phyloP scores from a whole-genome alignment of 2,888 invertebrate species.

The Morpho deidamia region DNA sequence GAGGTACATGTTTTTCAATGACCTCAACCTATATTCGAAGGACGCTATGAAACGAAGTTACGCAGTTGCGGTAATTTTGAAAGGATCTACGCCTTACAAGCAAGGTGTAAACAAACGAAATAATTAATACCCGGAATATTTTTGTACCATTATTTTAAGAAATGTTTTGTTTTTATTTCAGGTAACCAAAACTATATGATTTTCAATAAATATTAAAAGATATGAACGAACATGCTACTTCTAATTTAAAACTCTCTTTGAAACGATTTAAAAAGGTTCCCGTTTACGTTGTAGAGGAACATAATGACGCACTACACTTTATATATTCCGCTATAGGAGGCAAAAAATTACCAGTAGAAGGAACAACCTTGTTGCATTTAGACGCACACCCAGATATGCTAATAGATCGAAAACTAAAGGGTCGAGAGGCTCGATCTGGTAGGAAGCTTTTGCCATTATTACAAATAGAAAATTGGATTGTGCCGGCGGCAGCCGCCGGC shows the following conservation, averaged over 20 bases:
- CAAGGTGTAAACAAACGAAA: too few species aligned
- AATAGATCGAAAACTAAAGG: constrained; percentile 86
- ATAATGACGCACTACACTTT: constrained; percentile 87
- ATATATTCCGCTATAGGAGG: constrained; percentile 89
- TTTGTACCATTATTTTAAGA: neutral
- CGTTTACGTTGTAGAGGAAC: constrained; percentile 87
- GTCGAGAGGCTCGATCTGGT: constrained; percentile 85
- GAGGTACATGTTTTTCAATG: constrained; percentile 41
- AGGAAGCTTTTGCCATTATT: constrained; percentile 84
- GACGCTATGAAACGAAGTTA: constrained; percentile 27
- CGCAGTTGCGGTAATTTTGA: constrained; percentile 7
- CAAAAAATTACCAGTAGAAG: constrained; percentile 87
- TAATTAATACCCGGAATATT: too few species aligned
- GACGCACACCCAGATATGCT: constrained; percentile 97
- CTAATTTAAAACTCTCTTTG: constrained; percentile 2
- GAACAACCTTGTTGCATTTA: constrained; percentile 88
- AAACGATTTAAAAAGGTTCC: constrained; percentile 83
- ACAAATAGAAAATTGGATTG: constrained; percentile 96
- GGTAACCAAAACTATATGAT: neutral
- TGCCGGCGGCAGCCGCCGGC: constrained; percentile 91
- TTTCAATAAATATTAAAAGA: neutral
- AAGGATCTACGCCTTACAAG: neutral
- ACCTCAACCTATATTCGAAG: constrained; percentile 52
- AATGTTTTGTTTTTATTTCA: neutral
- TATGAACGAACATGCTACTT: neutral